These are phyloP conservation scores for Mizuhopecten yessoensis DNA, from an alignment of 1,140 invertebrate genomes.

Conservation along the genomic window DNA sequence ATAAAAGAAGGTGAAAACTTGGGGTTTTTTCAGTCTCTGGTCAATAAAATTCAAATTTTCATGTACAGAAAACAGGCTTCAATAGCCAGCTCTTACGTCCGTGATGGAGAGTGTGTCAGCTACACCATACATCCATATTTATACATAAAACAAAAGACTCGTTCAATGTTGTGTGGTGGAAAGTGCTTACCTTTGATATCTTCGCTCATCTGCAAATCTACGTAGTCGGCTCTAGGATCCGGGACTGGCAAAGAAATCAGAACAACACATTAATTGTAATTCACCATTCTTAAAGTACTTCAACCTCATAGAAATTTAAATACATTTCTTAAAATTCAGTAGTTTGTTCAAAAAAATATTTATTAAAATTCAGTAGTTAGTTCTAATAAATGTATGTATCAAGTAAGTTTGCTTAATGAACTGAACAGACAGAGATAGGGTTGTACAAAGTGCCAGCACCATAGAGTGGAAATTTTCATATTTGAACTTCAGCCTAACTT, in stretches of 20 bases:
- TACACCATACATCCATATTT: background rate
- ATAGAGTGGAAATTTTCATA: no score
- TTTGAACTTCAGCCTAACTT: no score
- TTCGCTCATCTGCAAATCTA: constrained; percentile 76
- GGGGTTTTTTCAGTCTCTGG: background rate
- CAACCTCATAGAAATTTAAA: no score
- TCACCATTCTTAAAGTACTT: no score
- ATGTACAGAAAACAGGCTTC: constrained; percentile 5
- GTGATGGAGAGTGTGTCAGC: background rate
- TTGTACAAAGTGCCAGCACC: no score
- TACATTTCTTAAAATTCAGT: no score
- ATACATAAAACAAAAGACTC: constrained; percentile 1
- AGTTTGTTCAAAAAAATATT: no score
- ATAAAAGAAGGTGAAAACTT: constrained; percentile 31
- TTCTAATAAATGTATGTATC: no score
- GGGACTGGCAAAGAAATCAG: constrained; percentile 72
- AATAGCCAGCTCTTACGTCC: background rate
- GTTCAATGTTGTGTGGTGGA: background rate
- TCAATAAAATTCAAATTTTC: constrained; percentile 30
- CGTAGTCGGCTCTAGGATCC: constrained; percentile 77
- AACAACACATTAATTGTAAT: background rate
- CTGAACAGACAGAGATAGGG: no score
- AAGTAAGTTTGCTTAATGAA: no score
- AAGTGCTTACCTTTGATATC: constrained; percentile 80
- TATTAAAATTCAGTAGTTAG: no score